These are phyloP conservation scores for Phalacrocorax brasilianus DNA, from an alignment of 2,113 vertebrate species.

Conservation along the genomic window DNA sequence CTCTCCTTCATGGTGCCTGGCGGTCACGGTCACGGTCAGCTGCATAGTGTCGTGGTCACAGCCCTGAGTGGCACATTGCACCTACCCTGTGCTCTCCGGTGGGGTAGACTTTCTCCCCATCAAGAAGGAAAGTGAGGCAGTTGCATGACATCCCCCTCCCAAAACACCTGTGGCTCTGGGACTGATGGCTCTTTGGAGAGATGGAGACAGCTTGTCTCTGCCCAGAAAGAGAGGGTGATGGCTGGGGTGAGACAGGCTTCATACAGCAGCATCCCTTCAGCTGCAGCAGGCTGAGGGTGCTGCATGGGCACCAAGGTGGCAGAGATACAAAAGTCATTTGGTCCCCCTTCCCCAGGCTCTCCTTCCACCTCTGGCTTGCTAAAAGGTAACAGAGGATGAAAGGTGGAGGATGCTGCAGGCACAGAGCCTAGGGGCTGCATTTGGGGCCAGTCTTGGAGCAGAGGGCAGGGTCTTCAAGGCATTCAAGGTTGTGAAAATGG, in stretches of 20 bases:
- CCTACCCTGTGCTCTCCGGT: rapidly evolving
- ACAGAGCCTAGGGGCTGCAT: neutral
- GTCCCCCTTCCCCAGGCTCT: neutral
- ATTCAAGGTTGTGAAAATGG: neutral
- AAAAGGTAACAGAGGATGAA: neutral
- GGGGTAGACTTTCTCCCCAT: neutral
- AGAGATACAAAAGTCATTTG: rapidly evolving
- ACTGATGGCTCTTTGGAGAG: neutral
- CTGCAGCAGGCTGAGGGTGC: neutral
- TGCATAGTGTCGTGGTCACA: rapidly evolving
- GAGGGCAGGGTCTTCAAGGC: neutral
- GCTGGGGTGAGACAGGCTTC: neutral
- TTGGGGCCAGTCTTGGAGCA: neutral
- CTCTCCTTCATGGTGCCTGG: neutral
- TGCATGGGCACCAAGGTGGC: neutral
- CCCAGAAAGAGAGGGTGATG: neutral
- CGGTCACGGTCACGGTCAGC: neutral
- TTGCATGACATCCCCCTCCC: neutral
- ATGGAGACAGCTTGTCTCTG: neutral
- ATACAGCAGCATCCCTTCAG: neutral
- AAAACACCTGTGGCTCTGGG: rapidly evolving
- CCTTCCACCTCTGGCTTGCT: neutral
- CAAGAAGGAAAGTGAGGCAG: neutral
- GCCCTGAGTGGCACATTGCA: rapidly evolving
- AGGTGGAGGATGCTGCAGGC: neutral